phyloP scores from a whole-genome alignment of 2,888 invertebrate species.

The Neoitamus cyanurus region DNA sequence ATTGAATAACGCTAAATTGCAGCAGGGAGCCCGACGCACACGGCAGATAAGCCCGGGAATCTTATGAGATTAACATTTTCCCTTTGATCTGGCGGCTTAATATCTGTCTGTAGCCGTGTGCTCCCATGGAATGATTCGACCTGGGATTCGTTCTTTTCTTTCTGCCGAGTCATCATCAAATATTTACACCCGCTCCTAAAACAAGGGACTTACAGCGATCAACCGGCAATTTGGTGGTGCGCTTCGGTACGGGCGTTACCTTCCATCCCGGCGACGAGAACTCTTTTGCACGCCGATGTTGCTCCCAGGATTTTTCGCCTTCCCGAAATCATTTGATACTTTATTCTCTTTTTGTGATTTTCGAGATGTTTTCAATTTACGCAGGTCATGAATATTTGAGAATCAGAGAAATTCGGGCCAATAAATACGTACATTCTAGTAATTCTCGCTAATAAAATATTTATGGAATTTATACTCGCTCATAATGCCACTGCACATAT shows the following conservation, averaged over 20 bases:
- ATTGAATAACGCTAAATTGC: conserved; percentile 39
- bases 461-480: conserved; percentile 42
- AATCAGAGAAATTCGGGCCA: conserved; percentile 29
- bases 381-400: conserved; percentile 42
- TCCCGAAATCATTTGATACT: conserved; percentile 41
- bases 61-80: conserved; percentile 51
- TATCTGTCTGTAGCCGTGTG: conserved; percentile 27
- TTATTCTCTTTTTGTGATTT: conserved; percentile 45
- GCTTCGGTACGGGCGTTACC: neutral
- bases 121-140: conserved; percentile 34
- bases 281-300: conserved; percentile 32
- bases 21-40: neutral
- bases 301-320: conserved; percentile 30
- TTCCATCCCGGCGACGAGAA: neutral
- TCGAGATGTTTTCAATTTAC: conserved; percentile 47
- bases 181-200: conserved; percentile 52
- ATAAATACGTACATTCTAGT: conserved; percentile 32
- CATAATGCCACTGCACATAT: conserved; percentile 19
- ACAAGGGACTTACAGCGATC: conserved; percentile 45
- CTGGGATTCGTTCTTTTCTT: conserved; percentile 50
- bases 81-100: conserved; percentile 49
- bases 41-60: conserved; percentile 33
- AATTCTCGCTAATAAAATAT: conserved; percentile 39
- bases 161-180: conserved; percentile 56
- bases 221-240: conserved; percentile 34